Evolutionary conservation across 2,888 invertebrate genomes (phyloP).

Genomic region (Molanna angustata): DNA sequence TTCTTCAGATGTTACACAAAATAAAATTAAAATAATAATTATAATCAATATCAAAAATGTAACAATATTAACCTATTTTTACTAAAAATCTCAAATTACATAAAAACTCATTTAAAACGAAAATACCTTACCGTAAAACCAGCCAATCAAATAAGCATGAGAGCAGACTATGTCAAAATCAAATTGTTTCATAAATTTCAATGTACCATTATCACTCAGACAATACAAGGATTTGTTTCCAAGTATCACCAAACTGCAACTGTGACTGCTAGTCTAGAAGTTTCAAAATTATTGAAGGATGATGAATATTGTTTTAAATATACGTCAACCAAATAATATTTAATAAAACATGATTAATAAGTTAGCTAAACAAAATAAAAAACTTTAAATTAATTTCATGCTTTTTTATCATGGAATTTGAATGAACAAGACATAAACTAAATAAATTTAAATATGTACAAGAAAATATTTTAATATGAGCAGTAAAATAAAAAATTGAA

Average conservation of each 20-base stretch:
- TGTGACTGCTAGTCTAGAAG: conserved; percentile 56
- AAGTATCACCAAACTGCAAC: conserved; percentile 71
- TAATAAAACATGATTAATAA: neutral
- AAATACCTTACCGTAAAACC: conserved; percentile 67
- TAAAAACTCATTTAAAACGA: too few species aligned
- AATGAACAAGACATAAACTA: conserved; percentile 4
- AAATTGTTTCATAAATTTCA: conserved; percentile 80
- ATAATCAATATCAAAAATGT: too few species aligned
- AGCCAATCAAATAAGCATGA: conserved; percentile 67
- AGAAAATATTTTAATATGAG: too few species aligned
- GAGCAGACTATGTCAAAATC: conserved; percentile 81
- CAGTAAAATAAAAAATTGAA: too few species aligned
- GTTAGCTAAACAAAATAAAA: neutral
- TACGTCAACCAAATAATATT: too few species aligned
- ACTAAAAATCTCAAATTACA: too few species aligned
- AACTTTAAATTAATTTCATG: neutral
- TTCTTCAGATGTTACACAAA: too few species aligned
- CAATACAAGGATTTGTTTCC: conserved; percentile 84
- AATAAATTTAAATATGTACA: neutral
- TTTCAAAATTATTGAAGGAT: too few species aligned
- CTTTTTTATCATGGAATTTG: conserved; percentile 3
- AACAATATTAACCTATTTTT: too few species aligned
- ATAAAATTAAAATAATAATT: too few species aligned
- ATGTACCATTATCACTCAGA: conserved; percentile 73
- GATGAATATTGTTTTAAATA: too few species aligned